Base-by-base conservation (phyloP, 2,888 invertebrate genomes). In the Conus canariensis region DNA sequence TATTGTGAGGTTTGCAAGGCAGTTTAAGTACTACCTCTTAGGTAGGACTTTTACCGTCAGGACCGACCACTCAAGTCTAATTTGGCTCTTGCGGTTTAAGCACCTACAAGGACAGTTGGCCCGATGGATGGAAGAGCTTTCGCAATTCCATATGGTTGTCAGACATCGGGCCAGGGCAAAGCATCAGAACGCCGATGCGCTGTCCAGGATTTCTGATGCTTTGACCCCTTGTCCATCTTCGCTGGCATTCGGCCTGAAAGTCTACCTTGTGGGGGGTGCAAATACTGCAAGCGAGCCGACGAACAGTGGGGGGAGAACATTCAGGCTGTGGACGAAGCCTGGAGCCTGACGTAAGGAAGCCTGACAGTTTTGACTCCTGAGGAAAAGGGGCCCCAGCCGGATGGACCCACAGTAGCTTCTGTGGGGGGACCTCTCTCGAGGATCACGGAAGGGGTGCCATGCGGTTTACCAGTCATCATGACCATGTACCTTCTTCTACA, bases 121-220 rank as follows among this genome's bases (percentile, higher is more conserved):
- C 6, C 56, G 93, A 67, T 93, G 92, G 93, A 25, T 92, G 12
- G 92, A 93, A 59, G 92, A 92, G 70, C 85, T 93, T 7, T 67
- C 85, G 9, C 92, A 93, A 77, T 93, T 92, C 86, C 85, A 92
- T 70, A 90, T 93, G 90, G 22, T 30, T 6, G 85, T 92, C 1
- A 56, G 70, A 14, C 91, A 92, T 30, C 82, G 91, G 0, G 77
- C 87, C 7, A 91, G 91, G 16, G 82, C 60, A 58, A 70, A 90
- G 56, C 91, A 92, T 82, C 16, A 25, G 12, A 91, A 92, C 88
- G 92, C 92, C 0, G 30, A 30, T 30, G 90, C 67, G 9, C 67
- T 92, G 19, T 91, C 91, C 6, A 87, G 92, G n/a, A 60, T 85
- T 8, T 30, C 88, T 2, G 64, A 22, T 30, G 56, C 30, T 9